These are phyloP conservation scores for Bombus affinis DNA, from an alignment of 1,140 invertebrate species.

Conservation along the genomic window DNA sequence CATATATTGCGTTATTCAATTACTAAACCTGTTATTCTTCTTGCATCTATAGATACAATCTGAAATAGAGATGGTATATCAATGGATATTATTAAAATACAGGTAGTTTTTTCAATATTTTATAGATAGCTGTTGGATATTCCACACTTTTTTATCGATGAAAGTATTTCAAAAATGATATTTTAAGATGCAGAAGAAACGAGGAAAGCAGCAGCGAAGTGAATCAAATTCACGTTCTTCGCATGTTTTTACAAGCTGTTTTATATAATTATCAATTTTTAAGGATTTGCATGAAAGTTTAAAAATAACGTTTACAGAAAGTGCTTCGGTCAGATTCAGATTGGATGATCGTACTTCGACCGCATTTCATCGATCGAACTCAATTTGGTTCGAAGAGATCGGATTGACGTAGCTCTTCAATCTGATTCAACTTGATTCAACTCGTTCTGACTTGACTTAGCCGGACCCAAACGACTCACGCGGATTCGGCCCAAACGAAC, in stretches of 20 bases:
- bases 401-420: not conserved
- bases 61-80: not conserved
- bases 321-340: too few relatives aligned
- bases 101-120: not conserved
- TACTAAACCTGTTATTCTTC: not conserved
- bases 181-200: too few relatives aligned
- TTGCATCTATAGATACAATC: not conserved
- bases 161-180: not conserved
- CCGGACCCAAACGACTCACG: not conserved
- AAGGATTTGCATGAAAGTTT: too few relatives aligned
- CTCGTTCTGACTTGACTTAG: not conserved
- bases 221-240: too few relatives aligned
- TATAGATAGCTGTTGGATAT: too few relatives aligned
- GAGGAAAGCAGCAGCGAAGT: too few relatives aligned
- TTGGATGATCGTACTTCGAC: too few relatives aligned
- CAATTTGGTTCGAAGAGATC: not conserved
- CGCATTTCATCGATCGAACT: not conserved
- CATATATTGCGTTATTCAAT: not conserved
- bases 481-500: not conserved
- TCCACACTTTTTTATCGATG: not conserved
- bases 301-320: too few relatives aligned
- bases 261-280: too few relatives aligned
- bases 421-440: not conserved
- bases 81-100: not conserved
- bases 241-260: too few relatives aligned